Base-by-base conservation (phyloP, 1,140 invertebrate species). In the Drosophila nannoptera region DNA sequence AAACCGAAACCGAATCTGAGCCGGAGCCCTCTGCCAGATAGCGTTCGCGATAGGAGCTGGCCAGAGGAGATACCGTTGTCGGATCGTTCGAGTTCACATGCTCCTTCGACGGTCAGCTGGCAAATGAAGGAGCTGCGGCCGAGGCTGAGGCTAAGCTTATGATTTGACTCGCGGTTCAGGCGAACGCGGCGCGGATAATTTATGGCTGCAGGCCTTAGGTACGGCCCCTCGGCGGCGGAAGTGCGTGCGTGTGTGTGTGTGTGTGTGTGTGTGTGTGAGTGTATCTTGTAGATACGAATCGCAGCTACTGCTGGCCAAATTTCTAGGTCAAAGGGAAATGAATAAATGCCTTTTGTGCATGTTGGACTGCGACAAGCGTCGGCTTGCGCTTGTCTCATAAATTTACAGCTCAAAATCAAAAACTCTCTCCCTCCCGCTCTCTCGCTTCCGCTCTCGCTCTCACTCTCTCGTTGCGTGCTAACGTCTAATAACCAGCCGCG, bases 291-390 rank as follows among this genome's bases (percentile, higher is more conserved):
- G 78, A 77, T 77, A 83, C 64, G 67, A 45, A 84, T 61, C 68
- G 71, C 77, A 73, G 75, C 69, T 62, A 75, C 69, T 65, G 22
- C 22, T 73, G 50, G 65, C 62, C 71, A 62, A 55, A 71, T 59
- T 73, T 78, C 72, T 83, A 84, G 78, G 80, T 83, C 78, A 83
- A 38, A 43, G 31, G 22, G 16, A 63, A 58, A 65, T 64, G 64
- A 86, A 84, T 84, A 86, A 86, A 86, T 86, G 81, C 69, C 74
- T 86, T 86, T 86, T 81, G 77, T 87, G 81, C 81, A 86, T 86
- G 81, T 77, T 68, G 69, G 67, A 54, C 49, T 48, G 58, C 53
- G 77, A 46, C 49, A 65, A 72, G 52, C 75, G 78, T 82, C 78
- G 75, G 78, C 78, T 81, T 75, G 52, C n/a, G 52, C 69, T 61